phyloP scores from a whole-genome alignment of 2,113 vertebrate species.

The Halcyon malimbica region DNA sequence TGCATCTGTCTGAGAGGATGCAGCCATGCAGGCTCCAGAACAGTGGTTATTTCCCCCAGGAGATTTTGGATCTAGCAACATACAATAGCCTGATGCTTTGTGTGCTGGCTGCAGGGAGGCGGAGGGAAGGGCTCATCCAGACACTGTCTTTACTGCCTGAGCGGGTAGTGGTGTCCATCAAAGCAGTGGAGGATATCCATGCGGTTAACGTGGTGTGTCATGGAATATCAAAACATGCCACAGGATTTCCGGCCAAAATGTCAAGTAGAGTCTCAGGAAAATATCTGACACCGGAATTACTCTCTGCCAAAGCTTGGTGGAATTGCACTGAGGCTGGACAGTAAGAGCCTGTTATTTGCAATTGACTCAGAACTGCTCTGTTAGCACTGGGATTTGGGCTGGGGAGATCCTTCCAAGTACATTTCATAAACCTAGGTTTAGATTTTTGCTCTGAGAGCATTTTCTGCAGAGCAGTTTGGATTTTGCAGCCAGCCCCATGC shows the following conservation, averaged over 20 bases:
- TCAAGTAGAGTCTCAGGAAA: constrained; percentile 49
- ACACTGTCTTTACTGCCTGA: constrained; percentile 2
- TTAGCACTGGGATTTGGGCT: constrained; percentile 32
- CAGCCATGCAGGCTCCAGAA: not conserved
- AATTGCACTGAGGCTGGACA: not conserved
- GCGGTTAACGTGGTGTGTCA: not conserved
- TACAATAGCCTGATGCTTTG: not conserved
- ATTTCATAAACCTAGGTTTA: constrained; percentile 31
- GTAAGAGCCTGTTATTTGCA: constrained; percentile 32
- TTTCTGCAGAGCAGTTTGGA: not conserved
- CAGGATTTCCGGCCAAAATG: constrained; percentile 47
- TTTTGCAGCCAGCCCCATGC: not conserved
- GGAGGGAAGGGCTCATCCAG: not conserved
- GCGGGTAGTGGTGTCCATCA: not conserved
- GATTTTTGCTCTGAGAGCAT: not conserved
- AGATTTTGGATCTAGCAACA: not conserved
- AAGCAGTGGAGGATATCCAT: constrained; percentile 28
- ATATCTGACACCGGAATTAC: constrained; percentile 43
- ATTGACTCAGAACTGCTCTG: constrained; percentile 11
- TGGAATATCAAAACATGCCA: constrained; percentile 44
- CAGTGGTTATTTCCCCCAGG: not conserved
- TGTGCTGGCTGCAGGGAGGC: fast-evolving
- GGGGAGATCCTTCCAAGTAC: constrained; percentile 12
- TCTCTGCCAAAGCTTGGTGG: constrained; percentile 18
- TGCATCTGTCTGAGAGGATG: not conserved